Percentiles rank a stretch among this genome's conserved stretches.
Evolutionary conservation across 2,113 vertebrate genomes (phyloP).

Genomic region (Zootoca vivipara): DNA sequence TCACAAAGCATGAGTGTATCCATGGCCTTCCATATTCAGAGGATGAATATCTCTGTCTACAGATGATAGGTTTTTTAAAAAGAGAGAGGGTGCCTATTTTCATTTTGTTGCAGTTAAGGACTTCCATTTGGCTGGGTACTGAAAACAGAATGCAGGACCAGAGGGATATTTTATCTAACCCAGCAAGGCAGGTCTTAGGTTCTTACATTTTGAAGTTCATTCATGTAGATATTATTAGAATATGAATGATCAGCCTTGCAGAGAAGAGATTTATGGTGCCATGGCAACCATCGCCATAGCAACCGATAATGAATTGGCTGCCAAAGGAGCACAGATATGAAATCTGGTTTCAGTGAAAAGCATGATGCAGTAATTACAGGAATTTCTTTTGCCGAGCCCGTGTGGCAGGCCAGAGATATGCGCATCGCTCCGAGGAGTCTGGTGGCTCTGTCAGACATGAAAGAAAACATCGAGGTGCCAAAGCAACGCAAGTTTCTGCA

Average conservation of each 20-base stretch:
- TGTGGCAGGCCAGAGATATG: neutral
- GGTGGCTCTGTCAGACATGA: neutral
- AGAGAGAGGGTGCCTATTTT: neutral
- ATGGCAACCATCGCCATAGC: constrained; percentile 13
- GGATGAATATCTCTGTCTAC: neutral
- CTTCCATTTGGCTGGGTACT: neutral
- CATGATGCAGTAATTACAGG: neutral
- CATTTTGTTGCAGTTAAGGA: neutral
- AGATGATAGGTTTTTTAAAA: neutral
- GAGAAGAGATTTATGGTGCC: neutral
- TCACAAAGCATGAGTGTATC: neutral
- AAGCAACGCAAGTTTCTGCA: neutral
- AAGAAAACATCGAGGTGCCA: neutral
- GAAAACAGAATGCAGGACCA: neutral
- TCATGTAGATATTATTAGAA: neutral
- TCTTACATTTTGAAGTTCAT: neutral
- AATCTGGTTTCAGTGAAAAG: neutral
- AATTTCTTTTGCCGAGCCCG: neutral
- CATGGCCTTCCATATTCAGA: neutral
- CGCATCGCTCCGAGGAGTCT: neutral
- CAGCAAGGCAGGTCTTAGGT: neutral
- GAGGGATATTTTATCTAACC: neutral
- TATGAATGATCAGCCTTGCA: neutral
- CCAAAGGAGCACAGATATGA: constrained; percentile 10
- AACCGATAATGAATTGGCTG: constrained; percentile 19